Base-by-base conservation (phyloP, 2,113 vertebrate genomes). In the Cheirogaleus medius region DNA sequence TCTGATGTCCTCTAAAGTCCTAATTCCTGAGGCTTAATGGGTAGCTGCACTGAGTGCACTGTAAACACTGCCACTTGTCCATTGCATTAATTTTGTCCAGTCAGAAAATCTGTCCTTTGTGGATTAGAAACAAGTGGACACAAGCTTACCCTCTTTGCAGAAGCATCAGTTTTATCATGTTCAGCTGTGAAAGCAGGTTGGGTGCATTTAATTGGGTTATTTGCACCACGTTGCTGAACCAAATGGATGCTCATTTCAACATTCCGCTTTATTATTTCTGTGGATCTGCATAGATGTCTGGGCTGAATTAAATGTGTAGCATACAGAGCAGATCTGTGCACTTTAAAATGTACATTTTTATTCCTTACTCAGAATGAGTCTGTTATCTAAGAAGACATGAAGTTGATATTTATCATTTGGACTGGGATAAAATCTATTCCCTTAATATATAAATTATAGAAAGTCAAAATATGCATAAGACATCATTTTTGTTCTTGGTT, bases 261-360 rank as follows among this genome's bases (percentile, higher is more conserved):
- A 74, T 87, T 81, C n/a, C 1, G 56, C 54, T 91, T 82, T 68
- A 86, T 64, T 95, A 76, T 82, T 85, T 91, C 87, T 88, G 58
- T 88, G 85, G 25, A 85, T 56, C 63, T 83, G 37, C 32, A 25
- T 68, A 83, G 44, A 66, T 83, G 32, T 66, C 34, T 95, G 82
- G 69, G 34, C 5, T 87, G 54, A 81, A 64, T 86, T 60, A 81
- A 56, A 74, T 63, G 17, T 82, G 69, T 42, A 80, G 49, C 37
- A 94, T 39, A 74, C 12, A 96, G 20, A 85, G 6, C 1, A 85
- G 56, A 68, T 39, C 18, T 88, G 10, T 88, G 69, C 37, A n/a
- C 25, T 91, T 91, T 17, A 91, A 95, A 95, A 94, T 80, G 29
- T 85, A 80, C 39, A 56, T 49, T 76, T 86, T 90, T 92, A 74